A percentile compares a stretch with the other conserved stretches of the same genome.
phyloP scores from a whole-genome alignment of 2,113 vertebrate species.

The Barbus barbus region DNA sequence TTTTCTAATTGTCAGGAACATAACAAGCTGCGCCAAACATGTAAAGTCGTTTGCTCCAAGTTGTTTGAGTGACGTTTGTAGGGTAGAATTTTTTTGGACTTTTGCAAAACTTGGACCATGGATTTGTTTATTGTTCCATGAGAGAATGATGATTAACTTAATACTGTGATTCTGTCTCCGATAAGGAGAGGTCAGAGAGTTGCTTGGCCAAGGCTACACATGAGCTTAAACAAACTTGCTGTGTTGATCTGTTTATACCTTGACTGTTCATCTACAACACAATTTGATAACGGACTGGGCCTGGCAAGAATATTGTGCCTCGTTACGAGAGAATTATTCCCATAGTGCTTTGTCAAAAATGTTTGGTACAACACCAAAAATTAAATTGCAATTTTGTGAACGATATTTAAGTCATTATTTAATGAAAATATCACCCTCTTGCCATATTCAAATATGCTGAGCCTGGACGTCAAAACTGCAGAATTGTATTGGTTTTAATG shows the following conservation, averaged over 20 bases:
- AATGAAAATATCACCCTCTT: background rate
- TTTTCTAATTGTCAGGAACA: background rate
- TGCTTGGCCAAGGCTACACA: slow-evolving; percentile 28
- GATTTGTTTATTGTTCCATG: slow-evolving; percentile 56
- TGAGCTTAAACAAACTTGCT: slow-evolving; percentile 36
- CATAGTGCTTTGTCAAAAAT: background rate
- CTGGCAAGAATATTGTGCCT: background rate
- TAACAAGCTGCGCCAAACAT: background rate
- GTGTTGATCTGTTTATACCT: slow-evolving; percentile 15
- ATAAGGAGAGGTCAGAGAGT: slow-evolving; percentile 46
- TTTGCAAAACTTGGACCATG: slow-evolving; percentile 44
- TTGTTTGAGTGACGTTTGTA: no score
- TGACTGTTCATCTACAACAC: slow-evolving; percentile 7
- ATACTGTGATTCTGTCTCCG: slow-evolving; percentile 41
- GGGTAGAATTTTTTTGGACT: slow-evolving; percentile 15
- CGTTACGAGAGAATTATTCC: background rate
- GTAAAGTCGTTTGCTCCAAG: no score
- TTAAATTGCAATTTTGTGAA: background rate
- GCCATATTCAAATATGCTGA: no score
- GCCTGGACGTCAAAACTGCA: no score
- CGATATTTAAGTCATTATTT: background rate
- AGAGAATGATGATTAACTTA: slow-evolving; percentile 56
- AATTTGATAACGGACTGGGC: background rate
- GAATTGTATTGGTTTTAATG: background rate
- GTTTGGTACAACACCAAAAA: no score